Evolutionary conservation across 2,113 vertebrate genomes (phyloP), one percentile per base, ranked within the genome.

Genomic region (Ctenomys sociabilis): DNA sequence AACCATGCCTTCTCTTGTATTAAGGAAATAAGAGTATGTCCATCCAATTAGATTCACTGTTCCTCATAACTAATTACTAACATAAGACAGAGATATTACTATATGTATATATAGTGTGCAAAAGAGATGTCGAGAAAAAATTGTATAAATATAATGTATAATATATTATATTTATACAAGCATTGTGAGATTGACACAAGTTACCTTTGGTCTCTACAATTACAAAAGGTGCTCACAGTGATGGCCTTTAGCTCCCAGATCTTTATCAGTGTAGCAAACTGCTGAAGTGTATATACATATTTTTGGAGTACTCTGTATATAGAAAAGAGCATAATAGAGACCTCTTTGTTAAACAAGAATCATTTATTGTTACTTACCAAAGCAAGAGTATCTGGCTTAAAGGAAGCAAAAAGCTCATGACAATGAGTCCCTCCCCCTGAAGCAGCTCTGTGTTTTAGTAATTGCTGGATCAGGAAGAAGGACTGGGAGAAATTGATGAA

Each of bases 301-400:
- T 37, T 73, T 43, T 7, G 72, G 72, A 5, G 24, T 24, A 45
- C 13, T 77, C 24, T 43, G 37, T 26, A 28, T 45, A 40, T 16
- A 14, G 19, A 21, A 43, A 32, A n/a, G 5, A 32, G 22, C n/a
- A 37, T 37, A 24, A 49, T 16, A 68, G 10, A 77, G 64, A 85
- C 28, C 83, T 64, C 7, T n/a, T 89, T 91, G 64, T 83, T 92
- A 90, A 81, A n/a, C 30, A 92, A 85, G 22, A 94, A 75, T 73
- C 80, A 77, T 84, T 72, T 64, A 17, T 45, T 11, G 19, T 54
- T 35, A 21, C 32, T 80, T 80, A 54, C 66, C 77, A 86, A 84
- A 90, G 35, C 45, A 77, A 93, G 61, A 88, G 24, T 45, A 88
- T 45, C 63, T 72, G 17, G 3, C 73, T 52, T 32, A 1, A 61